phyloP scores from a whole-genome alignment of 2,888 invertebrate genomes.

The Tetrapedia diversipes region DNA sequence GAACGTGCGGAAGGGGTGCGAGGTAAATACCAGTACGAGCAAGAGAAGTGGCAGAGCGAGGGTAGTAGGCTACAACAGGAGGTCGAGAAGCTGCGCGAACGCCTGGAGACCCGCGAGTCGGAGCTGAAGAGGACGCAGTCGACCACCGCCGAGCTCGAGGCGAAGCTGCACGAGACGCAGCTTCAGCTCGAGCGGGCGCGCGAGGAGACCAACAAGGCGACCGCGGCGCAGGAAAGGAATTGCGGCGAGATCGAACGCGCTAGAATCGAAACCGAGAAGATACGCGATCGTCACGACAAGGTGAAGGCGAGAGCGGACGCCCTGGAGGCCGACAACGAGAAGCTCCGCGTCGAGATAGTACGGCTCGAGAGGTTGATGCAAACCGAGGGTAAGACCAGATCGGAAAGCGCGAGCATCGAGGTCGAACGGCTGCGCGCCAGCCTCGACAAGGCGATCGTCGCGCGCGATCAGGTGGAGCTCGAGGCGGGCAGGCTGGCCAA shows the following conservation, averaged over 20 bases:
- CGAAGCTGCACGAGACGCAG: constrained; percentile 90
- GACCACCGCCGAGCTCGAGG: constrained; percentile 89
- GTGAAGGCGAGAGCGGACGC: constrained; percentile 89
- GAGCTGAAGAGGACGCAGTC: constrained; percentile 88
- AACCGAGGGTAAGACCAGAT: constrained; percentile 84
- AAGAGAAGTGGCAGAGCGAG: constrained; percentile 87
- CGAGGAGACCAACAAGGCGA: constrained; percentile 90
- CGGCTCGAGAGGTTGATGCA: constrained; percentile 86
- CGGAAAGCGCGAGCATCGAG: constrained; percentile 86
- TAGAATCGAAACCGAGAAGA: constrained; percentile 94
- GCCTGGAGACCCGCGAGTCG: constrained; percentile 89
- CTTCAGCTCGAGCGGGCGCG: constrained; percentile 92
- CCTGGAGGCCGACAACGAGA: constrained; percentile 89
- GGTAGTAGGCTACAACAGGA: constrained; percentile 84
- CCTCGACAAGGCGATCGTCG: constrained; percentile 92
- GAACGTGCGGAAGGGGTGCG: constrained; percentile 90
- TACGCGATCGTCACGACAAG: constrained; percentile 93
- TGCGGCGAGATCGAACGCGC: constrained; percentile 91
- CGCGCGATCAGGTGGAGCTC: constrained; percentile 92
- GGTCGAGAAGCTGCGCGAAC: constrained; percentile 89
- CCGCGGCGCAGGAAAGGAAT: constrained; percentile 91
- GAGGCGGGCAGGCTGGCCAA: constrained; percentile 93
- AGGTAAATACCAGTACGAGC: constrained; percentile 91
- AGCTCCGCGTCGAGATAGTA: constrained; percentile 88
- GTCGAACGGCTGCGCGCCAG: constrained; percentile 93